These are phyloP conservation scores for Bradypodion ventrale DNA, from an alignment of 2,797 vertebrate species.

Conservation along the genomic window DNA sequence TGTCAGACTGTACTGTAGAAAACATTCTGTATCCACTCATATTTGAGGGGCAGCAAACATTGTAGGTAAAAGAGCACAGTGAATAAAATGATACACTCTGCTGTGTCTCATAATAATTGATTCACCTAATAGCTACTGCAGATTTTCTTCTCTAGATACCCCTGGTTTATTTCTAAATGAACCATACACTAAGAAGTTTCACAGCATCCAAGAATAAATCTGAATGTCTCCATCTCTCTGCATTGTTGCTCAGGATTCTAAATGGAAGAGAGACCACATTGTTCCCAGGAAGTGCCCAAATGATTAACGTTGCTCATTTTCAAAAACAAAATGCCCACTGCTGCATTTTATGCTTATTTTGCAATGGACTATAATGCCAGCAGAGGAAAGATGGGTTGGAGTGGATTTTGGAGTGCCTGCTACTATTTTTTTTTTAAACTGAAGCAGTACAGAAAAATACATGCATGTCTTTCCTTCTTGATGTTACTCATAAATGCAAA, in stretches of 20 bases:
- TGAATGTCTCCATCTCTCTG: background rate
- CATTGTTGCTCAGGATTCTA: background rate
- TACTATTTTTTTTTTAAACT: no score
- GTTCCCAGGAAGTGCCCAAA: background rate
- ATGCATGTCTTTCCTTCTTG: background rate
- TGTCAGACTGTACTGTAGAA: background rate
- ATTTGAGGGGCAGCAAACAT: background rate
- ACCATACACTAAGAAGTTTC: conserved; percentile 18
- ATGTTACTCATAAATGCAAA: no score
- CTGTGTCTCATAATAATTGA: background rate
- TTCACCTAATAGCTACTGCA: conserved; percentile 9
- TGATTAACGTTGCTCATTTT: background rate
- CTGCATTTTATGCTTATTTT: background rate
- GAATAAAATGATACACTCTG: background rate
- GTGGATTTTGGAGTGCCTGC: background rate
- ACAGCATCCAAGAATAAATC: background rate
- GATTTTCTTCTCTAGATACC: background rate
- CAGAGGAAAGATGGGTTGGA: background rate
- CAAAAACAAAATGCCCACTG: background rate
- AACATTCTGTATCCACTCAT: background rate
- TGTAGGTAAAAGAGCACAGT: background rate
- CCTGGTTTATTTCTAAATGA: conserved; percentile 15
- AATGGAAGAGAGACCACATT: background rate
- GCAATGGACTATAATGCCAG: background rate
- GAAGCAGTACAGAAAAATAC: background rate